Conservation (phyloP, 2,888 invertebrate species). For the Saturnia pavonia region DNA sequence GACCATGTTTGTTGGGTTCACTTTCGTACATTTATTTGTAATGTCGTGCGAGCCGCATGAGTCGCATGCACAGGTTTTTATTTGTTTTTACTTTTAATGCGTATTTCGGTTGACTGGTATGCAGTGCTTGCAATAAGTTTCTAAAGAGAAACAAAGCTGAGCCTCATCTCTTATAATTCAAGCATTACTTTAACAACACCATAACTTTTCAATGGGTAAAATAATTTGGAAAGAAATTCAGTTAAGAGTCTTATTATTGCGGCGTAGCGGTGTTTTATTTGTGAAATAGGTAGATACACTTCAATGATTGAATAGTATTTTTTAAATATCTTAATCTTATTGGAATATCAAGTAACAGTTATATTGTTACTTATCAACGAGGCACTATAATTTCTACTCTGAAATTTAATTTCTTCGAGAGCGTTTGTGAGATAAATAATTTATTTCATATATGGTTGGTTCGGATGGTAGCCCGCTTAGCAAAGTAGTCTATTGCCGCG, state of each 20-base stretch:
- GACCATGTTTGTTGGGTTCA: constrained; percentile 40
- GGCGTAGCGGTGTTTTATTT: too few relatives aligned
- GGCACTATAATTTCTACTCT: not conserved
- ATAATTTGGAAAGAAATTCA: not conserved
- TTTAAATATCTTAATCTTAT: not conserved
- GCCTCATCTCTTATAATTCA: not conserved
- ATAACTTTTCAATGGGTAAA: not conserved
- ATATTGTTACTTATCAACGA: constrained; percentile 11
- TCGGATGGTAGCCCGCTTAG: constrained; percentile 52
- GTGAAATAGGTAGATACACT: too few relatives aligned
- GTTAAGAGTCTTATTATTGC: too few relatives aligned
- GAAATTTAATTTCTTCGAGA: constrained; percentile 8
- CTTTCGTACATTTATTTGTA: constrained; percentile 36
- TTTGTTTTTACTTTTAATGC: not conserved
- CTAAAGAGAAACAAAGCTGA: not conserved
- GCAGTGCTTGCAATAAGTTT: not conserved
- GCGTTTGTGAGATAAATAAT: constrained; percentile 50
- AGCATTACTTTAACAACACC: not conserved
- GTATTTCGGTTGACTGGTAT: not conserved
- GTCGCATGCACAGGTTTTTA: not conserved
- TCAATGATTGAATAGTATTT: not conserved
- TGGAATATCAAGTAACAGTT: not conserved
- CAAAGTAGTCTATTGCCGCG: constrained; percentile 53
- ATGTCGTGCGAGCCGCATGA: not conserved
- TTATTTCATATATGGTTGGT: constrained; percentile 48